Percentiles rank a stretch among this genome's conserved stretches.
Evolutionary conservation across 1,140 invertebrate species (phyloP).

Genomic region (Tigriopus japonicus): DNA sequence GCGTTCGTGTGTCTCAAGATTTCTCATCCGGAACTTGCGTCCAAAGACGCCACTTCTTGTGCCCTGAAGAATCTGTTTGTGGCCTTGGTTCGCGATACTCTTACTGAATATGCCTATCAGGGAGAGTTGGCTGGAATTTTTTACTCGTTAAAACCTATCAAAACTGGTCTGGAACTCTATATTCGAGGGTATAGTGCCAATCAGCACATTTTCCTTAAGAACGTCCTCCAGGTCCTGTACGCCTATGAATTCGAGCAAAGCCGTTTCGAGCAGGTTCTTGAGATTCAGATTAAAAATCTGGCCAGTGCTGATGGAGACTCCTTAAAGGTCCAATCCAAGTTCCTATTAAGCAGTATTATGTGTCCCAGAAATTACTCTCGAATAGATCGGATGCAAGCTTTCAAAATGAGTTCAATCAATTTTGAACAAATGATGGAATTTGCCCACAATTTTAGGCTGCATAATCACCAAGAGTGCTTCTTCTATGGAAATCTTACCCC

Average conservation of each 20-base stretch:
- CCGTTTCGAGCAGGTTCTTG: background rate
- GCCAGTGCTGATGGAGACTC: background rate
- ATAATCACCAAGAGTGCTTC: background rate
- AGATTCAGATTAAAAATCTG: background rate
- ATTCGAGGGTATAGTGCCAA: background rate
- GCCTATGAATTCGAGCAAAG: background rate
- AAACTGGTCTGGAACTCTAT: background rate
- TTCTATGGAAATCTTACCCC: slow-evolving; percentile 4
- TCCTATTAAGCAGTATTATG: background rate
- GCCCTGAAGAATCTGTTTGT: background rate
- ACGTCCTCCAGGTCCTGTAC: background rate
- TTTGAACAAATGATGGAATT: background rate
- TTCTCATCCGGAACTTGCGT: background rate
- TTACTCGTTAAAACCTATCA: background rate
- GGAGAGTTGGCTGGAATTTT: background rate
- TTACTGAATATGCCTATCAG: background rate
- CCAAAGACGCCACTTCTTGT: background rate
- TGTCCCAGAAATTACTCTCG: background rate
- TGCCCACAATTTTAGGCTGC: background rate
- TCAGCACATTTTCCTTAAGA: slow-evolving; percentile 2
- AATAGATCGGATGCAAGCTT: background rate
- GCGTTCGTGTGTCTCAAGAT: background rate
- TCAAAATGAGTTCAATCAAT: background rate
- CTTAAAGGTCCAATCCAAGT: slow-evolving; percentile 1
- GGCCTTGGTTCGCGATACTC: slow-evolving; percentile 1